phyloP scores from a whole-genome alignment of 2,888 invertebrate genomes.

The Embidobia sp. region DNA sequence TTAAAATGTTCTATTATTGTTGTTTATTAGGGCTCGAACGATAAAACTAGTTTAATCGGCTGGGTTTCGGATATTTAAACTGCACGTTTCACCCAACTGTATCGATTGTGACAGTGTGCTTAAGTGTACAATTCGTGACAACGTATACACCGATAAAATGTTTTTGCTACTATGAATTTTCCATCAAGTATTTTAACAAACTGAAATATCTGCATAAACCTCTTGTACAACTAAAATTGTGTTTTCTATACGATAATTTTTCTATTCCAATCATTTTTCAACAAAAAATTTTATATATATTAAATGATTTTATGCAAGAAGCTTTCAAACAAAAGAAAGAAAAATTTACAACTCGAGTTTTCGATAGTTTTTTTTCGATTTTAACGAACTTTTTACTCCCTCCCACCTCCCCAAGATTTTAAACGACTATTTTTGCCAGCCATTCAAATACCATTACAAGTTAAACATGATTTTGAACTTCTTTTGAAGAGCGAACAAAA shows the following conservation, averaged over 20 bases:
- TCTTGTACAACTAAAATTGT: no score
- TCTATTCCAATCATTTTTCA: no score
- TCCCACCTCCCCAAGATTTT: no score
- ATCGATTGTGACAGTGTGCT: constrained; percentile 19
- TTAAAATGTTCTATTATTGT: constrained; percentile 30
- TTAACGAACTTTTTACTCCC: background rate
- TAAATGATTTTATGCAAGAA: no score
- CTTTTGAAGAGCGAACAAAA: background rate
- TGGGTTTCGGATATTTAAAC: constrained; percentile 41
- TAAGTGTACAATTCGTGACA: constrained; percentile 6
- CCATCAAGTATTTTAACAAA: background rate
- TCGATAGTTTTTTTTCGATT: background rate
- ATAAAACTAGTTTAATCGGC: constrained; percentile 43
- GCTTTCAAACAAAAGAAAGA: no score
- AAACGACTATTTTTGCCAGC: no score
- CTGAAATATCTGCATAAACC: no score
- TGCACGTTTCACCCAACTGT: constrained; percentile 13
- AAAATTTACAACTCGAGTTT: no score
- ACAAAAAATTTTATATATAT: no score
- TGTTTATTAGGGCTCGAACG: constrained; percentile 29
- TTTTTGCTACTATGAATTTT: background rate
- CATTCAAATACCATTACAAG: no score
- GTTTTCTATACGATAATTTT: no score
- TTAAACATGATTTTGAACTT: background rate
- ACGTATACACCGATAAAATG: constrained; percentile 1